Percentiles rank a stretch among this genome's conserved stretches.
These are phyloP conservation scores for Bos taurus DNA, from an alignment of 2,113 vertebrate genomes.

Conservation along the genomic window DNA sequence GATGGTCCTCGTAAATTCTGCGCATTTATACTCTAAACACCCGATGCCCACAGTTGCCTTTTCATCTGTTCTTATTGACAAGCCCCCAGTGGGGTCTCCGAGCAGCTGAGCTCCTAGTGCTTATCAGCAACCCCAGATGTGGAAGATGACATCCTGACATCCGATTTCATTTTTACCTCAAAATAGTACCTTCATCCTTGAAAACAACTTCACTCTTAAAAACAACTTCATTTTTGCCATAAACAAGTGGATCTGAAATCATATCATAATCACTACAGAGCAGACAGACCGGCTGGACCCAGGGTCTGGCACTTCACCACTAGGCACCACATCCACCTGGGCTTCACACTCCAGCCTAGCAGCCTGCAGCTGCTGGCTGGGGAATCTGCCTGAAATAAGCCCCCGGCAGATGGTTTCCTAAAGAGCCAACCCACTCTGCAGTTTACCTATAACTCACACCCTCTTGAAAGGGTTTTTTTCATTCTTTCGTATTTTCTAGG, in stretches of 20 bases:
- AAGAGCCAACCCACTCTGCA: background rate
- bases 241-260: background rate
- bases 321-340: rapidly evolving
- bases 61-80: background rate
- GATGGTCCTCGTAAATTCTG: background rate
- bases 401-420: no score
- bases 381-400: background rate
- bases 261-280: background rate
- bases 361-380: background rate
- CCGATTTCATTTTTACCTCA: background rate
- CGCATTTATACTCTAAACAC: background rate
- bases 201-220: background rate
- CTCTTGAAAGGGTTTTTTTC: background rate
- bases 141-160: background rate
- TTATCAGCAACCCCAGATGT: background rate
- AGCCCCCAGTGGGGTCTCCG: background rate
- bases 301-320: background rate
- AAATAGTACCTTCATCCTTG: background rate
- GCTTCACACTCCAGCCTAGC: background rate
- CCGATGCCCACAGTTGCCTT: background rate
- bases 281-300: background rate
- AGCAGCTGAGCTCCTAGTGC: background rate
- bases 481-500: background rate
- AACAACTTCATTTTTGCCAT: background rate
- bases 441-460: background rate